Percentiles rank a stretch among this genome's conserved stretches.
These are phyloP conservation scores for Aricia artaxerxes DNA, from an alignment of 2,888 invertebrate species.

Conservation along the genomic window DNA sequence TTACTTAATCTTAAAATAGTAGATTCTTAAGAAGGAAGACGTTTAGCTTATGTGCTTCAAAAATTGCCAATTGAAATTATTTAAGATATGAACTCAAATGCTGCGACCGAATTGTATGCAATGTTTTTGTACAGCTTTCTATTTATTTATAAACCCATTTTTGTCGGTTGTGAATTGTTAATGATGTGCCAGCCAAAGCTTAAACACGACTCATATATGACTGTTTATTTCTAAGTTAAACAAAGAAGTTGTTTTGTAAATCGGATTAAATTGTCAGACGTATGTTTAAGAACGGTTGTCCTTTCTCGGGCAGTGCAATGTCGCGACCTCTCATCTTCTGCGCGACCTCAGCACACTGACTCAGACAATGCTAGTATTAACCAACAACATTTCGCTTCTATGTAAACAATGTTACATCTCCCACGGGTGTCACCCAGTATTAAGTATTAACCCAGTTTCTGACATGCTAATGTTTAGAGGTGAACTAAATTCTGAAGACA, in stretches of 20 bases:
- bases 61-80: not conserved
- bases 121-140: too few species aligned
- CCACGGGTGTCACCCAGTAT: not conserved
- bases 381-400: not conserved
- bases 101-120: too few species aligned
- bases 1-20: not conserved
- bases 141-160: too few species aligned
- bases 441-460: not conserved
- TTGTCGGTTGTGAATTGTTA: too few species aligned
- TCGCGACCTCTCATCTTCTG: not conserved
- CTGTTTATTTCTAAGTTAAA: not conserved
- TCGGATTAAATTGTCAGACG: not conserved
- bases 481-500: constrained; percentile 6
- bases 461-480: not conserved
- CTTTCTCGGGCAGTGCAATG: constrained; percentile 14
- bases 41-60: not conserved
- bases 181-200: too few species aligned
- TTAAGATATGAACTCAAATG: not conserved
- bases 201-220: not conserved
- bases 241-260: not conserved
- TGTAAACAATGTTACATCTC: not conserved
- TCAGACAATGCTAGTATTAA: not conserved
- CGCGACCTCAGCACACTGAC: constrained; percentile 3
- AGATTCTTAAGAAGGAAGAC: not conserved
- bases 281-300: not conserved